Conservation (phyloP, 2,797 vertebrate species). For the Anas bernieri region DNA sequence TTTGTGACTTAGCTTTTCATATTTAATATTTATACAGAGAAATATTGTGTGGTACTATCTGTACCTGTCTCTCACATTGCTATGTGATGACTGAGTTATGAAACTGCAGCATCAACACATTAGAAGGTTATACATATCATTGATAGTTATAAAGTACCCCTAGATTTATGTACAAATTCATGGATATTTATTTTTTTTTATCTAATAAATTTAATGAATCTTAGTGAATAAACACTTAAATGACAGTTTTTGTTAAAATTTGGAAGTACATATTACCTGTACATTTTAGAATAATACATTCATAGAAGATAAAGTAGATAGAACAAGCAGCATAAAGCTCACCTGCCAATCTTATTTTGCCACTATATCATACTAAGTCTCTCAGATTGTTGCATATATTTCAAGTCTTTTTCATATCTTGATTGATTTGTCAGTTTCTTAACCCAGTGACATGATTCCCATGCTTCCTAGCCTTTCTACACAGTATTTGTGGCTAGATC, state of each 20-base stretch:
- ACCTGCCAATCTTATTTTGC: background rate
- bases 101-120: background rate
- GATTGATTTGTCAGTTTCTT: background rate
- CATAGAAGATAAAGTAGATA: background rate
- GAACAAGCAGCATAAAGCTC: background rate
- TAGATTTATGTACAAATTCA: background rate
- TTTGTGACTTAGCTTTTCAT: background rate
- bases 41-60: background rate
- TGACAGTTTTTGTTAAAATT: background rate
- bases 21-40: background rate
- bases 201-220: background rate
- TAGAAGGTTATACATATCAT: background rate
- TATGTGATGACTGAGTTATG: background rate
- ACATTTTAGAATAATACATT: background rate
- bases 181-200: background rate
- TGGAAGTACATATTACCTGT: background rate
- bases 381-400: background rate
- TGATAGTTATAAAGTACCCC: background rate
- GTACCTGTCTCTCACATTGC: background rate
- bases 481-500: background rate
- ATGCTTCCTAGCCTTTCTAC: background rate
- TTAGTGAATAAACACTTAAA: background rate
- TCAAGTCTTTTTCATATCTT: rapidly evolving
- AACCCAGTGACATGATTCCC: background rate
- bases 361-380: background rate